phyloP scores from a whole-genome alignment of 1,140 invertebrate genomes.

The Scaptodrosophila lebanonensis region DNA sequence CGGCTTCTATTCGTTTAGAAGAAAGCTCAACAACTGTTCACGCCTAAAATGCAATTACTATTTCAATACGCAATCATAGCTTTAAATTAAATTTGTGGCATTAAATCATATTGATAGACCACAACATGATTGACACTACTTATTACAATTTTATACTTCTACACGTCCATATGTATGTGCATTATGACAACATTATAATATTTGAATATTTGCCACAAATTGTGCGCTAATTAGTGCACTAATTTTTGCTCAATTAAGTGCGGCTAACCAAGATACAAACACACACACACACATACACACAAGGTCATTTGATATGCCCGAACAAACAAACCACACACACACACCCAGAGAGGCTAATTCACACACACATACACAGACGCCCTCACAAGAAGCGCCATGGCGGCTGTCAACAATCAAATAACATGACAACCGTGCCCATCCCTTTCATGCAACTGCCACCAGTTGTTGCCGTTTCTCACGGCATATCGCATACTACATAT shows the following conservation, averaged over 20 bases:
- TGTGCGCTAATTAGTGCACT: slow-evolving; percentile 19
- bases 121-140: too few species aligned
- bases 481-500: slow-evolving; percentile 58
- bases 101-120: too few species aligned
- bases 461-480: slow-evolving; percentile 65
- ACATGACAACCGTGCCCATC: too few species aligned
- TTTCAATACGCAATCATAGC: too few species aligned
- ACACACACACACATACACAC: slow-evolving; percentile 6
- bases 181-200: neutral
- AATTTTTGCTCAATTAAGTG: slow-evolving; percentile 40
- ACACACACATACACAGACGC: neutral
- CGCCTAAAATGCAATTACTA: too few species aligned
- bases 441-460: too few species aligned
- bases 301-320: too few species aligned
- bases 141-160: too few species aligned
- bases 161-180: neutral
- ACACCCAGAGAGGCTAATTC: too few species aligned
- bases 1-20: too few species aligned
- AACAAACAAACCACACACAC: slow-evolving; percentile 10
- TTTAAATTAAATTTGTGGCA: too few species aligned
- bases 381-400: slow-evolving; percentile 11
- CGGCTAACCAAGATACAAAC: slow-evolving; percentile 20
- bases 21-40: too few species aligned
- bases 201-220: slow-evolving; percentile 17
- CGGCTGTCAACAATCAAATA: slow-evolving; percentile 66